A percentile compares a stretch with the other conserved stretches of the same genome.
Evolutionary conservation across 2,888 invertebrate species (phyloP).

Genomic region (Argyra leucocephala): DNA sequence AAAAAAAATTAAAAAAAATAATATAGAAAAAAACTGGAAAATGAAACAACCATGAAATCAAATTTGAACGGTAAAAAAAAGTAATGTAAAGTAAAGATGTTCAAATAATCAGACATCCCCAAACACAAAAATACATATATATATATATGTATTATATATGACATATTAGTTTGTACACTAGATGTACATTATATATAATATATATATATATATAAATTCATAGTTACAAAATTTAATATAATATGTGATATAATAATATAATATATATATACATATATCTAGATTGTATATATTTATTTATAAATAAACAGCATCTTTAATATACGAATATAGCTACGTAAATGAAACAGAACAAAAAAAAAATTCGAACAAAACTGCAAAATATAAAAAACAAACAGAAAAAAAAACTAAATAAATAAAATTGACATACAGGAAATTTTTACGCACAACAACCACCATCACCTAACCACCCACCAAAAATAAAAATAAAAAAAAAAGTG

Average conservation of each 20-base stretch:
- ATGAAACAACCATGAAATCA: background rate
- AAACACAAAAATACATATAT: no score
- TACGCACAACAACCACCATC: conserved; percentile 7
- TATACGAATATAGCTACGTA: background rate
- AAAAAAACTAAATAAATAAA: background rate
- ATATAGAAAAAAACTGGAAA: background rate
- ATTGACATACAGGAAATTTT: conserved; percentile 11
- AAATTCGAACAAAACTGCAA: background rate
- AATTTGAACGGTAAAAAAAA: conserved; percentile 1
- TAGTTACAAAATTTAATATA: background rate
- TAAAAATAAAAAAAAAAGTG: background rate
- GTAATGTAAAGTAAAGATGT: background rate
- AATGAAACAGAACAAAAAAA: background rate
- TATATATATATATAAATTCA: background rate
- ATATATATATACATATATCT: background rate
- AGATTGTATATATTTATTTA: background rate
- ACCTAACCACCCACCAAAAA: background rate
- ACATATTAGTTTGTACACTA: no score
- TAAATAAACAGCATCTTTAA: background rate
- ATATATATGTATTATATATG: no score
- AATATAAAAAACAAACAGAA: background rate
- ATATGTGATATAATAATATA: background rate
- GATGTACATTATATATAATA: no score
- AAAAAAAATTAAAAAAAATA: background rate
- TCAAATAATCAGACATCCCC: background rate